phyloP scores from a whole-genome alignment of 2,113 vertebrate genomes.

The Prionailurus viverrinus region DNA sequence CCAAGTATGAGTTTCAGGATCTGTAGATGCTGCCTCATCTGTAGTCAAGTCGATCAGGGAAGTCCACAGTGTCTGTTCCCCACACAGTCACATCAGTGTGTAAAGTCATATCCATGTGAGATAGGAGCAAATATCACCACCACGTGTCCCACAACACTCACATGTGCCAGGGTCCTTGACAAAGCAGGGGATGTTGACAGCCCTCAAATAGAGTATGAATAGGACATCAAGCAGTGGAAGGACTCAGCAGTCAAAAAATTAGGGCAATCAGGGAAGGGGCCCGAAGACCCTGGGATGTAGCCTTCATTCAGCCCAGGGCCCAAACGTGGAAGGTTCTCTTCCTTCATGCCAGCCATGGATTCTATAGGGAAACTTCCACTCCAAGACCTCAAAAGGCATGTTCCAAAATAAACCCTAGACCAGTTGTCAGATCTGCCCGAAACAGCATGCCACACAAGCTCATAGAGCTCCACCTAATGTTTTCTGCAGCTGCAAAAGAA shows the following conservation, averaged over 20 bases:
- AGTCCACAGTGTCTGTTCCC: not conserved
- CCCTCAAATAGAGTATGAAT: not conserved
- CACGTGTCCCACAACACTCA: no score
- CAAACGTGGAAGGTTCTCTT: not conserved
- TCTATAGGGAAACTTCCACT: not conserved
- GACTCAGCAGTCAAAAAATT: not conserved
- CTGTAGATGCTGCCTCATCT: not conserved
- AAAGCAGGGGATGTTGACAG: not conserved
- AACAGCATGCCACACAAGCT: not conserved
- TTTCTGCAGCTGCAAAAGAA: not conserved
- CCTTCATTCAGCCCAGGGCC: not conserved
- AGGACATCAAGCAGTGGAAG: not conserved
- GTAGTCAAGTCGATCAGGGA: rapidly evolving
- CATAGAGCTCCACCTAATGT: not conserved
- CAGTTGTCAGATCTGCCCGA: not conserved
- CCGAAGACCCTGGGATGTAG: rapidly evolving
- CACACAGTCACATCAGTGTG: not conserved
- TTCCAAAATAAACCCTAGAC: not conserved
- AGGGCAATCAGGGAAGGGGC: not conserved
- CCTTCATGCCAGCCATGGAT: not conserved
- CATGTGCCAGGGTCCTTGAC: no score
- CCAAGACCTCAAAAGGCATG: not conserved
- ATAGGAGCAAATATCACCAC: no score
- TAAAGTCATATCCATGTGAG: no score
- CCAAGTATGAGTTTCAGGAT: no score